These are phyloP conservation scores for Heteractis magnifica DNA, from an alignment of 92 coral and sea anemone species.

Conservation along the genomic window DNA sequence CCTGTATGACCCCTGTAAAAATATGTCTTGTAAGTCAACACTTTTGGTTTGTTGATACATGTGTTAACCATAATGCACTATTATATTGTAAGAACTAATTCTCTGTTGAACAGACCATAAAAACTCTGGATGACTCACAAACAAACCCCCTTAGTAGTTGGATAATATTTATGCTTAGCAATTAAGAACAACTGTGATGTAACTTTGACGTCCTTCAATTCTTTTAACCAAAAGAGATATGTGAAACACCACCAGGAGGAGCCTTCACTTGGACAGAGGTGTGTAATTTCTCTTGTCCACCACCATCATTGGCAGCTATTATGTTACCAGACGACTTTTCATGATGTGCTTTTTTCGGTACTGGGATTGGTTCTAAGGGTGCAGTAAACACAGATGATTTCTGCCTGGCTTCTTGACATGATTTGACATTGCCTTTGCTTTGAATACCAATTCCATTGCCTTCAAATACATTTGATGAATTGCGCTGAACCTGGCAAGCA, in stretches of 20 bases:
- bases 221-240: constrained; percentile 80
- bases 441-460: constrained; percentile 39
- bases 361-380: constrained; percentile 46
- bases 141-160: neutral
- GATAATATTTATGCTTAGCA: neutral
- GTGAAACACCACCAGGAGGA: constrained; percentile 93
- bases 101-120: neutral
- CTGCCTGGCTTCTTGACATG: constrained; percentile 77
- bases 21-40: neutral
- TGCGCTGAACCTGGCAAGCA: constrained; percentile 82
- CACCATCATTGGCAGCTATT: constrained; percentile 23
- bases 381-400: constrained; percentile 82
- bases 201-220: constrained; percentile 1
- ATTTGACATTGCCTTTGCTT: constrained; percentile 45
- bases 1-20: no score
- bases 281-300: constrained; percentile 10
- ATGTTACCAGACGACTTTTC: constrained; percentile 49
- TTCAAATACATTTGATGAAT: constrained; percentile 83
- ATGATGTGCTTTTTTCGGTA: constrained; percentile 26
- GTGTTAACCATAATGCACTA: neutral
- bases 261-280: constrained; percentile 76
- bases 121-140: neutral
- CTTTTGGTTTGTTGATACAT: neutral
- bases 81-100: neutral
- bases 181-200: neutral